Conservation (phyloP, 92 coral and sea anemone genomes). For the Anthopleura xanthogrammica region DNA sequence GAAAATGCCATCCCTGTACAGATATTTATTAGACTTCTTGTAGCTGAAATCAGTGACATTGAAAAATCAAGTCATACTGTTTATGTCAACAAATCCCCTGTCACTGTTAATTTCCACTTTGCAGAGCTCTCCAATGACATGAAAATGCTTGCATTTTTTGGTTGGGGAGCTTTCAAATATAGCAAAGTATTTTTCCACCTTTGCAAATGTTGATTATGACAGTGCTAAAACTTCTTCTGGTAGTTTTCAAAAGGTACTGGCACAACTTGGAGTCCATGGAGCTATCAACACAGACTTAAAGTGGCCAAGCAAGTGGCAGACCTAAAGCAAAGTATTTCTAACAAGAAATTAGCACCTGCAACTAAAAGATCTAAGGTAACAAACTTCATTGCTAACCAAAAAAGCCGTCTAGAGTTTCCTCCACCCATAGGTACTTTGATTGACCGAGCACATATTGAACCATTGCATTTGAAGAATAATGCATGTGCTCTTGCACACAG, state of each 20-base stretch:
- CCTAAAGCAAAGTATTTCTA: no score
- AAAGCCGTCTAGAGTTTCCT: constrained; percentile 57
- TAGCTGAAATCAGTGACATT: constrained; percentile 30
- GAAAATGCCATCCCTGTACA: constrained; percentile 50
- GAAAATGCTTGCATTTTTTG: constrained; percentile 62
- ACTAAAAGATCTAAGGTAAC: constrained; percentile 40
- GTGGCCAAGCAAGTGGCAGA: no score
- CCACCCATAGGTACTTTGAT: constrained; percentile 50
- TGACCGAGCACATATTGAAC: constrained; percentile 57
- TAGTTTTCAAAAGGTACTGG: constrained; percentile 46
- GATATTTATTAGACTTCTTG: constrained; percentile 31
- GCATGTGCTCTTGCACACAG: constrained; percentile 53
- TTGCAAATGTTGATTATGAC: constrained; percentile 51
- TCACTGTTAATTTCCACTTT: constrained; percentile 32
- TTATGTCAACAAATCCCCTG: constrained; percentile 14
- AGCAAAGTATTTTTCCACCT: constrained; percentile 57
- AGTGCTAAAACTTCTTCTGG: constrained; percentile 15
- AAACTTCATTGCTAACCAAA: constrained; percentile 34
- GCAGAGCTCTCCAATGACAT: constrained; percentile 59
- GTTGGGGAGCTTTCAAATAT: constrained; percentile 47
- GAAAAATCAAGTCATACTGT: constrained; percentile 38
- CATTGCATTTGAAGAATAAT: constrained; percentile 59
- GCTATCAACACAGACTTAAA: no score
- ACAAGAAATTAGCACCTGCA: constrained; percentile 26
- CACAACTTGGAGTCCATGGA: no score